Percentiles rank a stretch among this genome's conserved stretches.
Evolutionary conservation across 2,888 invertebrate genomes (phyloP).

Genomic region (Alentia gelatinosa): DNA sequence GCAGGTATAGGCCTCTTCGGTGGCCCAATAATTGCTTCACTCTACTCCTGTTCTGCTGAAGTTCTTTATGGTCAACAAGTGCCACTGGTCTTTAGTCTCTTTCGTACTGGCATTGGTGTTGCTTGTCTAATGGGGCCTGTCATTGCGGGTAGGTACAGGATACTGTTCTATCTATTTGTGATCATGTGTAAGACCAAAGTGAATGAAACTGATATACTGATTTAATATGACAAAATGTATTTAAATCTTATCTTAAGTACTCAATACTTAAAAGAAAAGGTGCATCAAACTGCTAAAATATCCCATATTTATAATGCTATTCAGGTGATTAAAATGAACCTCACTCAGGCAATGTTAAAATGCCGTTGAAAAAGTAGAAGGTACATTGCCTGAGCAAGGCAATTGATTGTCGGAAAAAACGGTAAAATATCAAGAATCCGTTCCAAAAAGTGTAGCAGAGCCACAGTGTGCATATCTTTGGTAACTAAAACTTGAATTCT

Average conservation of each 20-base stretch:
- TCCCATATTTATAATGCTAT: background rate
- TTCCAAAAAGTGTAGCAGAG: too few species aligned
- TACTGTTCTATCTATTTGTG: background rate
- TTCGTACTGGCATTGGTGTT: background rate
- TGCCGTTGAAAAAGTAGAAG: too few species aligned
- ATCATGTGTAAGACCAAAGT: background rate
- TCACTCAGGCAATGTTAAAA: too few species aligned
- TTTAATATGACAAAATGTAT: background rate
- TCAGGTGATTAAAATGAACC: background rate
- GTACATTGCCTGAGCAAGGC: too few species aligned
- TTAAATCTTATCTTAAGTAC: background rate
- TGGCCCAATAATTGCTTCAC: slow-evolving; percentile 28
- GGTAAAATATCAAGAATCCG: too few species aligned
- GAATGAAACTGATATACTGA: background rate
- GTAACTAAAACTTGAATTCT: background rate
- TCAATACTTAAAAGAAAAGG: background rate
- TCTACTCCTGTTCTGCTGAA: slow-evolving; percentile 22
- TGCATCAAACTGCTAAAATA: background rate
- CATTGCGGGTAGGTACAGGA: slow-evolving; percentile 7
- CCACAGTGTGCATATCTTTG: too few species aligned
- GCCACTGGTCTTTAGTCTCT: slow-evolving; percentile 3
- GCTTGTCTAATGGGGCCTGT: slow-evolving; percentile 12
- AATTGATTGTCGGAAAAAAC: too few species aligned
- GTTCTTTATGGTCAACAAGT: slow-evolving; percentile 28
- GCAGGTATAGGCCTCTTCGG: slow-evolving; percentile 18